Conservation (phyloP, 2,113 vertebrate species). For the Aspiorhynchus laticeps region DNA sequence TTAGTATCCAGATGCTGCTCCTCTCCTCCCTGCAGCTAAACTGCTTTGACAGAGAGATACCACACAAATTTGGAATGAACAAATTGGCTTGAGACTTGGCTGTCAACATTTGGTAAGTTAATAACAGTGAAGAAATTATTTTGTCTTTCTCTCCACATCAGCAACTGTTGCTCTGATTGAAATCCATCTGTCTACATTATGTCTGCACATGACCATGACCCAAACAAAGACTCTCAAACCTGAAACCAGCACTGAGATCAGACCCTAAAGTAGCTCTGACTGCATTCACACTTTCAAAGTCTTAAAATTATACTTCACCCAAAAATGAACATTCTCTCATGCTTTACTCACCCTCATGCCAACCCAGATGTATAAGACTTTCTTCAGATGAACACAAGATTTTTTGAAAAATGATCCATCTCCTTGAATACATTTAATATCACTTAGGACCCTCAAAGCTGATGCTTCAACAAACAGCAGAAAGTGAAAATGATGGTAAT, state of each 20-base stretch:
- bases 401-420: no score
- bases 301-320: background rate
- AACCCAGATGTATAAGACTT: no score
- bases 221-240: background rate
- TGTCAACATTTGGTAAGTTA: constrained; percentile 32
- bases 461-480: background rate
- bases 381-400: no score
- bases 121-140: constrained; percentile 31
- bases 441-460: background rate
- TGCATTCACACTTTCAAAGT: background rate
- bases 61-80: constrained; percentile 30
- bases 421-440: background rate
- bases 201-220: background rate
- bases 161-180: constrained; percentile 37
- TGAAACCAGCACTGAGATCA: background rate
- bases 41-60: constrained; percentile 63
- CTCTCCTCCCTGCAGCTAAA: constrained; percentile 74
- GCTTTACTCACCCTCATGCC: no score
- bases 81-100: constrained; percentile 29
- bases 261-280: background rate
- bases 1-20: constrained; percentile 78
- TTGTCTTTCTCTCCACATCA: background rate
- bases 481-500: background rate
- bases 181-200: constrained; percentile 13
- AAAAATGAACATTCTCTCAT: background rate